Conservation (phyloP, 2,113 vertebrate genomes). For the Syngnathus typhle region DNA sequence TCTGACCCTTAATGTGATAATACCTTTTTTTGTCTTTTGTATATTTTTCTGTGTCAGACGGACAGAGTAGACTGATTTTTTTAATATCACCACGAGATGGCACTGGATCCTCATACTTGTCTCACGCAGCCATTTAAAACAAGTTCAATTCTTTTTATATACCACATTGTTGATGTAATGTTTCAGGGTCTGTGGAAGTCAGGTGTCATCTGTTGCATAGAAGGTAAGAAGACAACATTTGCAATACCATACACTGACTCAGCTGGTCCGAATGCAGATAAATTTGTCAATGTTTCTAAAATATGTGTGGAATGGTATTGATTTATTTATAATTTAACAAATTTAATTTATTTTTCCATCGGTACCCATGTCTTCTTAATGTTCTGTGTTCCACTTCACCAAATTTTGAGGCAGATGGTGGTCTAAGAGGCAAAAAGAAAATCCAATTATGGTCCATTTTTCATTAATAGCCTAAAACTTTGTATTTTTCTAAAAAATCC, state of each 20-base stretch:
- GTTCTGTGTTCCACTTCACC: too few species aligned
- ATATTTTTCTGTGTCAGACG: background rate
- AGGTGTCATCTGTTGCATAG: background rate
- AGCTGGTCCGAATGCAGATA: background rate
- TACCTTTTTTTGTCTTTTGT: background rate
- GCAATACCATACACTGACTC: background rate
- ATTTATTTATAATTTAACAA: too few species aligned
- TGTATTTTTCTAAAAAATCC: too few species aligned
- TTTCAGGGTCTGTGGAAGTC: background rate
- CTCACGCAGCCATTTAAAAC: background rate
- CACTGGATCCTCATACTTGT: slow-evolving; percentile 5
- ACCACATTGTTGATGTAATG: background rate
- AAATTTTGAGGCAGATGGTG: too few species aligned
- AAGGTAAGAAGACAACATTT: background rate
- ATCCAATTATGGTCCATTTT: too few species aligned
- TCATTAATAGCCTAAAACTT: too few species aligned
- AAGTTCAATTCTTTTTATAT: background rate
- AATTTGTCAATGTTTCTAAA: too few species aligned
- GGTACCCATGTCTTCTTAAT: too few species aligned
- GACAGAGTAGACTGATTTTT: background rate
- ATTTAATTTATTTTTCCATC: too few species aligned
- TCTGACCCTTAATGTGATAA: too few species aligned
- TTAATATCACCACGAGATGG: slow-evolving; percentile 27
- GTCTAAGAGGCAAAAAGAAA: too few species aligned
- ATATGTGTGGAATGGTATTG: too few species aligned